phyloP scores from a whole-genome alignment of 2,113 vertebrate genomes.

The Sapajus apella region DNA sequence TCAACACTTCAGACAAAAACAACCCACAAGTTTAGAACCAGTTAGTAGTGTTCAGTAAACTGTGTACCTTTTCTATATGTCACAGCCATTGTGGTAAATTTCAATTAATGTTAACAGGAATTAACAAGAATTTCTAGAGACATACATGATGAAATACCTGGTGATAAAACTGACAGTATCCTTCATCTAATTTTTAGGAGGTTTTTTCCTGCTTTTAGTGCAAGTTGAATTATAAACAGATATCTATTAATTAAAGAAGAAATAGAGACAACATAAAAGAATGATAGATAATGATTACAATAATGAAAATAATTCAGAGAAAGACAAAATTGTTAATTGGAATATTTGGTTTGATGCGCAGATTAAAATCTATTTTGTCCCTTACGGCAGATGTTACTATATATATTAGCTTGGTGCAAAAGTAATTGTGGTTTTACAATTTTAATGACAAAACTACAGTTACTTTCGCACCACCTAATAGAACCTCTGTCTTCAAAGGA shows the following conservation, averaged over 20 bases:
- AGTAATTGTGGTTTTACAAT: no score
- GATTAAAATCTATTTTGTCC: background rate
- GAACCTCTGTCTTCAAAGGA: background rate
- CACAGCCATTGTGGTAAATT: background rate
- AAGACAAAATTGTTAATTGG: background rate
- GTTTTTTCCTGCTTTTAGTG: background rate
- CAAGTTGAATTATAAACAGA: slow-evolving; percentile 4
- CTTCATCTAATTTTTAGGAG: background rate
- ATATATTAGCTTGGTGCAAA: background rate
- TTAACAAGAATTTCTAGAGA: background rate
- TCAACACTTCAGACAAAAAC: background rate
- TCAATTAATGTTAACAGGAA: background rate
- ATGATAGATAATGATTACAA: background rate
- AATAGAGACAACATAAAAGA: background rate
- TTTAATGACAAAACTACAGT: no score
- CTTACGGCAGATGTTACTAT: background rate
- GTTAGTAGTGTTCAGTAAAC: background rate
- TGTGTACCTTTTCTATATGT: background rate
- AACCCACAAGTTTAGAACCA: background rate
- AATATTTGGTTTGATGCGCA: slow-evolving; percentile 6
- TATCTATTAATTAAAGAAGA: slow-evolving; percentile 11
- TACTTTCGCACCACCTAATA: no score
- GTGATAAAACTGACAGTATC: background rate
- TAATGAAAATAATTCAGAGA: slow-evolving; percentile 3
- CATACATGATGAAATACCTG: background rate